Evolutionary conservation across 1,140 invertebrate species (phyloP), one percentile per base, ranked within the genome.

Genomic region (Scaptomyza hsui): DNA sequence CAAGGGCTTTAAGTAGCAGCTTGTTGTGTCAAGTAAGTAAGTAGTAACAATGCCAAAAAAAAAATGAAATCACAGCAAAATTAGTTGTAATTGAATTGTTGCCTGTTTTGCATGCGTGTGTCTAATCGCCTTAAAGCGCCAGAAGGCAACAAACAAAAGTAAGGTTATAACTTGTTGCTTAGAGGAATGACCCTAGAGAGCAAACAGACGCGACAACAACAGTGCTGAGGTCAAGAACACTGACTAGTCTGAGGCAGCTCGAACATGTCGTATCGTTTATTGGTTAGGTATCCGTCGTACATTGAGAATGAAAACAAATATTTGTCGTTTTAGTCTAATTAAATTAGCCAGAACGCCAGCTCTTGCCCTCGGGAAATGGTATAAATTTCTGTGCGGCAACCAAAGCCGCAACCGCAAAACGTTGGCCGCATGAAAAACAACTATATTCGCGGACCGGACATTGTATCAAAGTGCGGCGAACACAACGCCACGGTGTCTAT

Each of bases 321-420:
- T 90, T 90, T 90, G 79, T 72, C 72, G 82, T 90, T 90, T 90
- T 90, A 90, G 88, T 79, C 82, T 90, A 90, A 90, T 90, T 90
- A 90, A 90, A 90, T 90, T 90, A 90, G 88, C 74, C 48, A 45
- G 59, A 72, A 63, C 53, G 68, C 49, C 44, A 12, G 76, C 49
- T 51, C 51, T 26, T 62, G 53, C 78, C 77, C 78, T 81, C 71
- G 82, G 82, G 72, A 88, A 82, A 78, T 57, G 82, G 82, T 88
- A 88, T 88, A 88, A 65, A 88, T 88, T 82, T 89, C 74, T 48
- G 67, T 49, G 78, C 47, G 62, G 37, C 61, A 29, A 55, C 72
- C 47, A 62, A 29, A 37, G 44, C 45, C 44, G 62, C 52, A 65
- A 39, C 26, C 37, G 52, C 45, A 45, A 73, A 71, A 72, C 39